Conservation (phyloP, 2,113 vertebrate species). For the Phainopepla nitens region DNA sequence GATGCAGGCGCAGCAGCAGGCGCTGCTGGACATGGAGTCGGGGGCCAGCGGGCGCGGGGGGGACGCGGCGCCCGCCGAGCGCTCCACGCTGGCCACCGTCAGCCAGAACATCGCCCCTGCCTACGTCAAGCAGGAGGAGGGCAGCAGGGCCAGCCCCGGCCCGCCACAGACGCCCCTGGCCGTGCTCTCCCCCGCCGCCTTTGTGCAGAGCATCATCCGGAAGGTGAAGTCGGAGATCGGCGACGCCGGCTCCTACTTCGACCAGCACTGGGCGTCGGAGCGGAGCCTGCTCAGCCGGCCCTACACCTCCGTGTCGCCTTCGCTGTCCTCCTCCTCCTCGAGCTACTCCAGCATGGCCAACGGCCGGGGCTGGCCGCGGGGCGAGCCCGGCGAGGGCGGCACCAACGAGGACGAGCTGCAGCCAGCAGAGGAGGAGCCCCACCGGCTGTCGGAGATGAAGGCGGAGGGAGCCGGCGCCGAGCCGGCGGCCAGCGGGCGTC, state of each 20-base stretch:
- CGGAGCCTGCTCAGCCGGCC: slow-evolving; percentile 75
- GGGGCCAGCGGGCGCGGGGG: slow-evolving; percentile 59
- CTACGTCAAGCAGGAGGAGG: slow-evolving; percentile 90
- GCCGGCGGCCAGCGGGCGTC: slow-evolving; percentile 57
- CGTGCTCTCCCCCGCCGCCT: slow-evolving; percentile 89
- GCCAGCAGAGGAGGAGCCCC: slow-evolving; percentile 76
- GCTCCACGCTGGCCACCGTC: slow-evolving; percentile 70
- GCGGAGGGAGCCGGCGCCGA: slow-evolving; percentile 75
- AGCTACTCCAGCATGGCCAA: slow-evolving; percentile 82
- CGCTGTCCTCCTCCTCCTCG: slow-evolving; percentile 88
- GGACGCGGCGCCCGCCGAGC: slow-evolving; percentile 66
- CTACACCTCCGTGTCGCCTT: slow-evolving; percentile 88
- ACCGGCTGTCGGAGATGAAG: slow-evolving; percentile 81
- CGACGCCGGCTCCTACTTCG: slow-evolving; percentile 88
- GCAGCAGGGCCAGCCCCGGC: slow-evolving; percentile 63
- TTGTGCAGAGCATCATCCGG: slow-evolving; percentile 96
- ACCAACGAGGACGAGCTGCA: slow-evolving; percentile 81
- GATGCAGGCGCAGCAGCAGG: slow-evolving; percentile 96
- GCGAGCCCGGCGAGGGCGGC: slow-evolving; percentile 72
- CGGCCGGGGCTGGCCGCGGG: slow-evolving; percentile 78
- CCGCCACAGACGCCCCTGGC: slow-evolving; percentile 78
- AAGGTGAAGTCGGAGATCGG: slow-evolving; percentile 97
- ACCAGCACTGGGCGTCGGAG: slow-evolving; percentile 95
- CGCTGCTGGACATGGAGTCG: slow-evolving; percentile 88
- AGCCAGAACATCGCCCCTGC: slow-evolving; percentile 72